These are phyloP conservation scores for Molorchus minor DNA, from an alignment of 2,888 invertebrate species.

Conservation along the genomic window DNA sequence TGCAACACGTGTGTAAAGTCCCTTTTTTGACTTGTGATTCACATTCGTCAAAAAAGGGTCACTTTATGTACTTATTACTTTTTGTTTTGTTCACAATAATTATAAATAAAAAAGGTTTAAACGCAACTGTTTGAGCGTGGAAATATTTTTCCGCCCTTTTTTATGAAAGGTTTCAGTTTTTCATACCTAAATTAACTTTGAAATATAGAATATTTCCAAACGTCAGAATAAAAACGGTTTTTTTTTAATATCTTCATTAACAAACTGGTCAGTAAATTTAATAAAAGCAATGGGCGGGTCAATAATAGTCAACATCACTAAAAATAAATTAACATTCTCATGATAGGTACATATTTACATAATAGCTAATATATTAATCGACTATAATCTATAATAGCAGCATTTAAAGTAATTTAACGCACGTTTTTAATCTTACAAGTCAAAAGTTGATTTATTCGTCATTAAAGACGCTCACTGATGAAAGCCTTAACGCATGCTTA, in stretches of 20 bases:
- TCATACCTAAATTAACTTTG: no score
- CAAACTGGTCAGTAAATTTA: slow-evolving; percentile 6
- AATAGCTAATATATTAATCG: slow-evolving; percentile 23
- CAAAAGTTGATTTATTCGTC: slow-evolving; percentile 1
- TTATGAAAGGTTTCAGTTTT: no score
- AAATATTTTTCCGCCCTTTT: no score
- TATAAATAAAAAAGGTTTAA: no score
- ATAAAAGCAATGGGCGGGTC: neutral
- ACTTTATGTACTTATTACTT: no score
- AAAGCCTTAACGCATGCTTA: neutral
- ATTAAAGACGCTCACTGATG: neutral
- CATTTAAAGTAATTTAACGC: slow-evolving; percentile 7
- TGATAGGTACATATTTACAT: slow-evolving; percentile 38
- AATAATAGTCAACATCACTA: slow-evolving; percentile 36
- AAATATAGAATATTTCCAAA: no score
- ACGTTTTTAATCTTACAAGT: neutral
- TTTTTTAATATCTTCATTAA: neutral
- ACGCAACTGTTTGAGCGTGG: no score
- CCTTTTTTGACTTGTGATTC: no score
- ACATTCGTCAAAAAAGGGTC: no score
- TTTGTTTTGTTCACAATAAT: no score
- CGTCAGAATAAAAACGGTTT: neutral
- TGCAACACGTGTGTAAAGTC: no score
- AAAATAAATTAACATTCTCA: slow-evolving; percentile 36
- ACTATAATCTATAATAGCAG: no score